Base-by-base conservation (phyloP, 2,888 invertebrate species). In the Dicyrtomina minuta region DNA sequence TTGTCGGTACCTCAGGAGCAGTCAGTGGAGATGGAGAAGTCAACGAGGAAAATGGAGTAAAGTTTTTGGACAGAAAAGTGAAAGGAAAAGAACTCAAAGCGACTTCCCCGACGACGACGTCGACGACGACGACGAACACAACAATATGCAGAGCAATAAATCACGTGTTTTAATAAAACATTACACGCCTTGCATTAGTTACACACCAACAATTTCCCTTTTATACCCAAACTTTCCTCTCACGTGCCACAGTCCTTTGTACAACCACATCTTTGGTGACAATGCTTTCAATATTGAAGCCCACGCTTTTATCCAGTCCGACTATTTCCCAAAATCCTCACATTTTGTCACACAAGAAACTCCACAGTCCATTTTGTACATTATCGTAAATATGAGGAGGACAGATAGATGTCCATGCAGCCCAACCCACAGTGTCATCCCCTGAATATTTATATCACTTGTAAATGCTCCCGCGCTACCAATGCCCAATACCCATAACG, bases 111-210 rank as follows among this genome's bases (percentile, higher is more conserved):
- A n/a, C n/a, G n/a, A n/a, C n/a, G n/a, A n/a, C n/a, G n/a, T n/a
- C n/a, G n/a, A n/a, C n/a, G n/a, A n/a, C n/a, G n/a, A 33, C 41
- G 20, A 58, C 22, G 58, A 58, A 58, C 39, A 58, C 41, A 39
- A 66, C 66, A 70, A 66, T 67, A 70, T 62, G 64, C 64, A 71
- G 58, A 24, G 55, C 70, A 64, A 75, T 75, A 75, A 75, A 75
- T 75, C 75, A 75, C 71, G 59, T 62, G 62, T 70, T 75, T 72
- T 75, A 75, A 75, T 75, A 75, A 75, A 75, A 75, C 74, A 75
- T 75, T 74, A 75, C 72, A 75, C 74, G 74, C 73, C 75, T 72
- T 72, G 70, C 73, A 73, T 75, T 75, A 73, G 74, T 74, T 73
- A 72, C 74, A 72, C 70, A 66, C 69, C 70, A 75, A 70, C 60